These are phyloP conservation scores for Aplidium turbinatum DNA, from an alignment of 23 tunicate genomes.

Conservation along the genomic window DNA sequence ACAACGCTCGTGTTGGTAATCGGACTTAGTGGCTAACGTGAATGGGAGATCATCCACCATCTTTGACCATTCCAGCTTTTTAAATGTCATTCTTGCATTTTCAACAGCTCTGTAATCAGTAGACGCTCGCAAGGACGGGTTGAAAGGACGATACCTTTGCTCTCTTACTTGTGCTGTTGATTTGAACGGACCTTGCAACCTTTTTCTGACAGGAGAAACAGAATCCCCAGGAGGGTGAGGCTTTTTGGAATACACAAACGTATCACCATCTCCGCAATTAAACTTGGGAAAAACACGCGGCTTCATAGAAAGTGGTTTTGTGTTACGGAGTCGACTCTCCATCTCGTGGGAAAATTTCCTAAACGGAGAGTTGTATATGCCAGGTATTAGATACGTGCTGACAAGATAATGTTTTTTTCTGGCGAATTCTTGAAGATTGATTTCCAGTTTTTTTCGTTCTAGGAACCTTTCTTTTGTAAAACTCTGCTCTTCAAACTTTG, in stretches of 20 bases:
- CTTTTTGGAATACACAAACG: conserved; percentile 21
- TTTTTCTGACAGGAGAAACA: conserved; percentile 42
- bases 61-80: conserved; percentile 62
- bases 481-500: conserved; percentile 50
- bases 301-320: conserved; percentile 28
- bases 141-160: conserved; percentile 68
- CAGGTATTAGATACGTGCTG: conserved; percentile 83
- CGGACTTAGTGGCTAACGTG: conserved; percentile 39
- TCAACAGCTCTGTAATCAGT: conserved; percentile 62
- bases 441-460: conserved; percentile 46
- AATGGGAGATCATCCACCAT: conserved; percentile 70
- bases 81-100: conserved; percentile 35
- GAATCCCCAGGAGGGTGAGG: conserved; percentile 45
- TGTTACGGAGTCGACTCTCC: conserved; percentile 61
- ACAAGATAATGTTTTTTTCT: conserved; percentile 78
- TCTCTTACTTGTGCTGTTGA: conserved; percentile 45
- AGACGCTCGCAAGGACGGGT: conserved; percentile 72
- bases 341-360: conserved; percentile 58
- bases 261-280: conserved; percentile 28
- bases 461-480: conserved; percentile 23
- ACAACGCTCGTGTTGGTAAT: conserved; percentile 49
- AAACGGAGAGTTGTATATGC: conserved; percentile 87
- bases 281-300: background rate
- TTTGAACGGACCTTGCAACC: conserved; percentile 87
- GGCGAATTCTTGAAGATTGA: conserved; percentile 51